Base-by-base conservation (phyloP, 2,797 vertebrate genomes). In the Tapirus indicus region DNA sequence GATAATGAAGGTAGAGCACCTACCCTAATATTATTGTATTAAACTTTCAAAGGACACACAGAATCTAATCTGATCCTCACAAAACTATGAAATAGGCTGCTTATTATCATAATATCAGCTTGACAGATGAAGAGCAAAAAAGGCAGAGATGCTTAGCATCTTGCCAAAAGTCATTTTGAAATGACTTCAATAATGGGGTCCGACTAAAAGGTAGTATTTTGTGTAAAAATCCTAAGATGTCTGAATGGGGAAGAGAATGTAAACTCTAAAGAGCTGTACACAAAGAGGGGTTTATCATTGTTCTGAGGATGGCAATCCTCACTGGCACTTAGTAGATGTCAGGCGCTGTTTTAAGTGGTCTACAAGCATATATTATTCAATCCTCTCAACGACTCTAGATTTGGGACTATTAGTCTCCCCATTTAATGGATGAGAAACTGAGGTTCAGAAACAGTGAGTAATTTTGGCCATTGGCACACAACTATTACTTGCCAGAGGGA, bases 11-110 rank as follows among this genome's bases (percentile, higher is more conserved):
- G 25, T 62, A 82, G 68, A 90, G 1, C 11, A 90, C 23, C 49
- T 96, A 80, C 38, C 18, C 47, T 85, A 60, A 92, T 91, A 96
- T 91, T 85, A 85, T 89, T 92, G 13, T 64, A 54, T 58, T 83
- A 93, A 91, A 56, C 23, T 90, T 92, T 87, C 71, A 90, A 78
- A 96, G 56, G 25, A 54, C 47, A 54, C 47, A 62, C 4, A 54
- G 20, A 91, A 69, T 86, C 64, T 60, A 92, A 94, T 69, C 52
- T 86, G 3, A 91, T 78, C 44, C 18, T 80, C 41, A 80, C 25
- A 88, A 88, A 86, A 68, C 10, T 78, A 44, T 84, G 27, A 93
- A 35, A 80, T 72, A 88, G 44, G 4, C 18, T 91, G 41, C 14
- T 74, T 92, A 69, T n/a, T 52, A 74, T 84, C 21, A 38, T 56